Conservation (phyloP, 2,113 vertebrate genomes). For the Diadophis punctatus region DNA sequence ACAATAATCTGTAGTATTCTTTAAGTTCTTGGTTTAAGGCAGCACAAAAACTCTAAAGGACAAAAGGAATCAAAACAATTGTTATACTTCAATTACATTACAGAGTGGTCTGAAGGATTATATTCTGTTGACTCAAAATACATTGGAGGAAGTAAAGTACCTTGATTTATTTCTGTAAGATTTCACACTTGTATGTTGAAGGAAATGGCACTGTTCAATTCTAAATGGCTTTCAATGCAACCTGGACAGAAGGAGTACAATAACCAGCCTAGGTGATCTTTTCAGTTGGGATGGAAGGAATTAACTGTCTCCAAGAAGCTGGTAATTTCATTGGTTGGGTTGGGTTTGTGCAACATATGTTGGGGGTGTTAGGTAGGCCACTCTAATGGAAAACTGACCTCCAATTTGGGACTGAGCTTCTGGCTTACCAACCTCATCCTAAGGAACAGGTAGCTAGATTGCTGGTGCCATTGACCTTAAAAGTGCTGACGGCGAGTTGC, state of each 20-base stretch:
- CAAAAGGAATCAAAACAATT: background rate
- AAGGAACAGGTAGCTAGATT: background rate
- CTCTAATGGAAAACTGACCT: background rate
- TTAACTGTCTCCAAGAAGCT: background rate
- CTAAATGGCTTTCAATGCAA: background rate
- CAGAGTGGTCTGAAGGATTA: background rate
- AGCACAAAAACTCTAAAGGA: conserved; percentile 89
- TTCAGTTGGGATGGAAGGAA: background rate
- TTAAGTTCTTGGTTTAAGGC: conserved; percentile 95
- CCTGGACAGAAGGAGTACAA: background rate
- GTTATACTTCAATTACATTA: background rate
- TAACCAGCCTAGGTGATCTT: background rate
- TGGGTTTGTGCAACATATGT: background rate
- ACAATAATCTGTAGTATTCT: conserved; percentile 93
- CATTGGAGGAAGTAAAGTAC: background rate
- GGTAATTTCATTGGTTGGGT: background rate
- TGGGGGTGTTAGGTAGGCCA: background rate
- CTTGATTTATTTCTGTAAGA: background rate
- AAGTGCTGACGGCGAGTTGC: background rate
- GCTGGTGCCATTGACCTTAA: background rate
- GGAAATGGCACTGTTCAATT: background rate
- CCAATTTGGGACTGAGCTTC: background rate
- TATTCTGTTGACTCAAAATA: background rate
- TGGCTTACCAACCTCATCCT: background rate
- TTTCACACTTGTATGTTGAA: background rate